phyloP scores from a whole-genome alignment of 1,140 invertebrate species.

The Saxidomus purpurata region DNA sequence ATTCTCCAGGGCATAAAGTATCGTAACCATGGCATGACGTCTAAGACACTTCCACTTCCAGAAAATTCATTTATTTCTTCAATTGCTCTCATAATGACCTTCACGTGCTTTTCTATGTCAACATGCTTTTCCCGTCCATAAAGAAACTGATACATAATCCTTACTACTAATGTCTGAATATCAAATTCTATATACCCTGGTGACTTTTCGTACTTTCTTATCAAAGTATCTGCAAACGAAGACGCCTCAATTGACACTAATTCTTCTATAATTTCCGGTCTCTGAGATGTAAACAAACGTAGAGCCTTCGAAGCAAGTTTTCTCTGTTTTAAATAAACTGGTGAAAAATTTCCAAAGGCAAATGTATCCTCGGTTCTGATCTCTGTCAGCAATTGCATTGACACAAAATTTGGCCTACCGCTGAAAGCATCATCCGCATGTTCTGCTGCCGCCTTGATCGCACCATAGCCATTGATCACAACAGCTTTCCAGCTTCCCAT shows the following conservation, averaged over 20 bases:
- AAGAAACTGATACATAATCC: conserved; percentile 12
- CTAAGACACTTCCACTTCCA: conserved; percentile 6
- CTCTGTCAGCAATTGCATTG: no score
- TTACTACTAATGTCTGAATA: background rate
- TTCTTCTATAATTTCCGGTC: conserved; percentile 31
- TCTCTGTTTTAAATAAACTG: conserved; percentile 3
- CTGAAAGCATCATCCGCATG: background rate
- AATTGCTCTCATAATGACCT: background rate
- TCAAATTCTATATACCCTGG: background rate
- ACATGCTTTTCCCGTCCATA: conserved; percentile 5
- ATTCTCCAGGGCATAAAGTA: conserved; percentile 30
- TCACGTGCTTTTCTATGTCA: background rate
- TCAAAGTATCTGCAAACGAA: background rate
- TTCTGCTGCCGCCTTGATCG: background rate
- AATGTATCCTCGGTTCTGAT: background rate
- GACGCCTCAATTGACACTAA: background rate
- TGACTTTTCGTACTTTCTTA: background rate
- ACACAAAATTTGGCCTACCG: conserved; percentile 2
- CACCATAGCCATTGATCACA: background rate
- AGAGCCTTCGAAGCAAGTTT: background rate
- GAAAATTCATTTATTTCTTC: conserved; percentile 1
- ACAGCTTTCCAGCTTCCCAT: conserved; percentile 13
- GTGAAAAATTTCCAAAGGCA: background rate
- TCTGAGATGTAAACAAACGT: conserved; percentile 4
- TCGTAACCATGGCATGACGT: conserved; percentile 27